Conservation (phyloP, 2,888 invertebrate genomes). For the Sarcophaga caerulescens region DNA sequence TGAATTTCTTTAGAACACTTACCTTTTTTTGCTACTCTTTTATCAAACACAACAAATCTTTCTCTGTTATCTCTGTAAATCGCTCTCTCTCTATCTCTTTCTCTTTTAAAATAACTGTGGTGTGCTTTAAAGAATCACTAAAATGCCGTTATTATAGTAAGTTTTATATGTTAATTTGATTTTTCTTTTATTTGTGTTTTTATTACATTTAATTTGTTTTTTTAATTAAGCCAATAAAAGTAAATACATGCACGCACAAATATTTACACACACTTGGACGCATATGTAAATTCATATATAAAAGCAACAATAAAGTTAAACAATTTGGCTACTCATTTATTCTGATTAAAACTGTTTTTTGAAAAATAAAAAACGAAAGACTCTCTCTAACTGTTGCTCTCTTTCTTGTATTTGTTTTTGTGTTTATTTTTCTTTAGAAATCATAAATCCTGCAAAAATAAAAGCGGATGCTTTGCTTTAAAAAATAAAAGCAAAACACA, state of each 20-base stretch:
- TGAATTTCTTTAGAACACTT: no score
- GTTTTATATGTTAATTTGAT: not conserved
- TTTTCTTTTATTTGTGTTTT: conserved; percentile 2
- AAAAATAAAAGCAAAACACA: not conserved
- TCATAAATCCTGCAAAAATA: conserved; percentile 63
- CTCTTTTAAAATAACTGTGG: not conserved
- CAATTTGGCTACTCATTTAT: no score
- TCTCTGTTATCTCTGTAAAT: no score
- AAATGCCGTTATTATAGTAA: conserved; percentile 29
- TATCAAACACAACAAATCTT: no score
- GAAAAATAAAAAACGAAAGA: no score
- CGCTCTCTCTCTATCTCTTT: not conserved
- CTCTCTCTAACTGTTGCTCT: no score
- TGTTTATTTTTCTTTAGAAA: conserved; percentile 34
- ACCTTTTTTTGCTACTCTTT: no score
- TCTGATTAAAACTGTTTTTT: no score
- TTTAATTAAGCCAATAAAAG: conserved; percentile 50
- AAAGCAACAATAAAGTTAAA: no score
- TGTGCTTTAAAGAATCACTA: conserved; percentile 1
- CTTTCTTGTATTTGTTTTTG: no score
- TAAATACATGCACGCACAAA: not conserved
- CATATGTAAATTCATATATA: no score
- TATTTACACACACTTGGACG: no score
- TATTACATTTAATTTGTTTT: conserved; percentile 23
- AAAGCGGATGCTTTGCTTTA: conserved; percentile 54